Conservation (phyloP, 1,140 invertebrate genomes). For the Eulimnadia texana region DNA sequence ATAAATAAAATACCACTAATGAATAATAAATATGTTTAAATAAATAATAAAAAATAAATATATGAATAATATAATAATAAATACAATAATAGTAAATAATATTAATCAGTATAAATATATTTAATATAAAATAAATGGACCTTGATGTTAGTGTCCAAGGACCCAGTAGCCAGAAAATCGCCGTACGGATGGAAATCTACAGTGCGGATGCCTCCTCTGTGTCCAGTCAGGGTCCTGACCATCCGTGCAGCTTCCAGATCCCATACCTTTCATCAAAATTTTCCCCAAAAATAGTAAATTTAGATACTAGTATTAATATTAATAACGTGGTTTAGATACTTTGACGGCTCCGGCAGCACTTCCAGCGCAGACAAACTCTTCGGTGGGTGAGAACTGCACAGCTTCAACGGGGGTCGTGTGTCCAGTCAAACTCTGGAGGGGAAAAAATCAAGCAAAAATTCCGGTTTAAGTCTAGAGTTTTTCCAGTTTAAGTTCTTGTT, state of each 20-base stretch:
- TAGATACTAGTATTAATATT: neutral
- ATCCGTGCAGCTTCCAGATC: slow-evolving; percentile 87
- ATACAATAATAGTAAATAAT: too few relatives aligned
- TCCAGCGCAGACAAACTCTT: slow-evolving; percentile 89
- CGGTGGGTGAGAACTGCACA: slow-evolving; percentile 83
- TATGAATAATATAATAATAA: too few relatives aligned
- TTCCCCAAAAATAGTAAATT: too few relatives aligned
- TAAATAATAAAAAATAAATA: too few relatives aligned
- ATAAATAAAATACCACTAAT: too few relatives aligned
- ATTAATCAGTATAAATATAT: neutral
- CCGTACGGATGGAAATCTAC: slow-evolving; percentile 95
- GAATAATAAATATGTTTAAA: too few relatives aligned
- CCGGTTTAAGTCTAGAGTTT: too few relatives aligned
- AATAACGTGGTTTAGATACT: slow-evolving; percentile 16
- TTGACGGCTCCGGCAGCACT: slow-evolving; percentile 84
- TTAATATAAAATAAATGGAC: slow-evolving; percentile 25
- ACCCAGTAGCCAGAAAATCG: slow-evolving; percentile 82
- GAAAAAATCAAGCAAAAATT: too few relatives aligned
- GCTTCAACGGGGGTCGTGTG: slow-evolving; percentile 87
- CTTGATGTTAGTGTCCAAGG: slow-evolving; percentile 77
- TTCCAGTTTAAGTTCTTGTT: neutral
- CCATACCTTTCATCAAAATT: slow-evolving; percentile 46
- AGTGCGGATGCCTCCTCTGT: slow-evolving; percentile 74
- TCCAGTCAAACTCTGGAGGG: slow-evolving; percentile 74
- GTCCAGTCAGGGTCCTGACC: slow-evolving; percentile 78